Evolutionary conservation across 2,888 invertebrate genomes (phyloP).

Genomic region (Diloba caeruleocephala): DNA sequence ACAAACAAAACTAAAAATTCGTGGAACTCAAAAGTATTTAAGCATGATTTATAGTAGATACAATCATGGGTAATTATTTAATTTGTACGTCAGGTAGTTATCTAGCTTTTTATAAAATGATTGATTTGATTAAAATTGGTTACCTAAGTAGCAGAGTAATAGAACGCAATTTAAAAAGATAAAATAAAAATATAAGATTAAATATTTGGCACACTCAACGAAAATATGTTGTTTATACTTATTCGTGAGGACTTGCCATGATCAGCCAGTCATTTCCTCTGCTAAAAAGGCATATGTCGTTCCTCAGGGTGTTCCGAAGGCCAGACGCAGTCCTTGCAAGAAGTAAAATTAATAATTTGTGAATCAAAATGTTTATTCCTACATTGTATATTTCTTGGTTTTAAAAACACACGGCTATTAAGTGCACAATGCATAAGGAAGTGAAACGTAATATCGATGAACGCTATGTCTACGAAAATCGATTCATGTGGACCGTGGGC

Average conservation of each 20-base stretch:
- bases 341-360: too few relatives aligned
- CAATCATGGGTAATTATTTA: constrained; percentile 17
- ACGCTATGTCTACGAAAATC: constrained; percentile 47
- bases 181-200: not conserved
- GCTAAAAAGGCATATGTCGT: too few relatives aligned
- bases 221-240: too few relatives aligned
- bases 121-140: not conserved
- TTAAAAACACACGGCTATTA: not conserved
- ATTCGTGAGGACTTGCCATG: too few relatives aligned
- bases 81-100: not conserved
- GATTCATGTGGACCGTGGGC: constrained; percentile 38
- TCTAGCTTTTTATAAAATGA: not conserved
- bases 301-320: too few relatives aligned
- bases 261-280: too few relatives aligned
- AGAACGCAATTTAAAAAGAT: not conserved
- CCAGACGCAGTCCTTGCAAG: too few relatives aligned
- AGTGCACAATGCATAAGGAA: constrained; percentile 36
- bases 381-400: too few relatives aligned
- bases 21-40: not conserved
- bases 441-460: constrained; percentile 42
- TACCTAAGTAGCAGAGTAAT: not conserved
- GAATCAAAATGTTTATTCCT: too few relatives aligned
- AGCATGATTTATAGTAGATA: constrained; percentile 15
- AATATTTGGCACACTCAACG: too few relatives aligned
- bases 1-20: constrained; percentile 4